Evolutionary conservation across 2,113 vertebrate genomes (phyloP).

Genomic region (Dromas ardeola): DNA sequence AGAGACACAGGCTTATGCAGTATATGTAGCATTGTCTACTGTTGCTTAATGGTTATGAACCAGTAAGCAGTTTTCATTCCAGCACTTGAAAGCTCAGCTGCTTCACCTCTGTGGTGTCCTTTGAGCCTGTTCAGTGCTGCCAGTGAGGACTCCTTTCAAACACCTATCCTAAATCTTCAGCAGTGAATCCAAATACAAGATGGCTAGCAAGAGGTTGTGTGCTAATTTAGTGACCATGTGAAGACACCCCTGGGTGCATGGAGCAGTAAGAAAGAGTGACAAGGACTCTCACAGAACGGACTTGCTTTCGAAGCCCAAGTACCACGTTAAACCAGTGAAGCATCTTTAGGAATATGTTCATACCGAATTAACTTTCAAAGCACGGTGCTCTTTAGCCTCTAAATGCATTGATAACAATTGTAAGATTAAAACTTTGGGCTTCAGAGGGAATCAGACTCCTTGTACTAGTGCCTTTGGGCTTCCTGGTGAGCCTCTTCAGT

Average conservation of each 20-base stretch:
- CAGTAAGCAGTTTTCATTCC: background rate
- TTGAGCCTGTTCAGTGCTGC: background rate
- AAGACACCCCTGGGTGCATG: background rate
- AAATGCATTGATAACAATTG: background rate
- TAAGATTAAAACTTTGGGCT: background rate
- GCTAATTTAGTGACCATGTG: background rate
- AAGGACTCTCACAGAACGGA: background rate
- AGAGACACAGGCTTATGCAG: background rate
- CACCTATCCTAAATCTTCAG: background rate
- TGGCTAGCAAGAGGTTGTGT: background rate
- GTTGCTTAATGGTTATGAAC: background rate
- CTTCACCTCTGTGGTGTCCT: background rate
- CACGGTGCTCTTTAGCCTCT: background rate
- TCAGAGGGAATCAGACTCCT: background rate
- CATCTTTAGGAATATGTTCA: background rate
- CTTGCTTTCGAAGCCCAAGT: background rate
- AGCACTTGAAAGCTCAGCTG: background rate
- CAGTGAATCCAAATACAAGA: background rate
- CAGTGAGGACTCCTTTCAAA: background rate
- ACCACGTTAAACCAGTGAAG: background rate
- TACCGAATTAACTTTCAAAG: constrained; percentile 7
- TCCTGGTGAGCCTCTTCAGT: background rate
- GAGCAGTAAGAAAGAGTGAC: background rate
- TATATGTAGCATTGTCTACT: background rate
- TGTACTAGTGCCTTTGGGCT: background rate